Evolutionary conservation across 2,113 vertebrate species (phyloP).

Genomic region (Geococcyx californianus): DNA sequence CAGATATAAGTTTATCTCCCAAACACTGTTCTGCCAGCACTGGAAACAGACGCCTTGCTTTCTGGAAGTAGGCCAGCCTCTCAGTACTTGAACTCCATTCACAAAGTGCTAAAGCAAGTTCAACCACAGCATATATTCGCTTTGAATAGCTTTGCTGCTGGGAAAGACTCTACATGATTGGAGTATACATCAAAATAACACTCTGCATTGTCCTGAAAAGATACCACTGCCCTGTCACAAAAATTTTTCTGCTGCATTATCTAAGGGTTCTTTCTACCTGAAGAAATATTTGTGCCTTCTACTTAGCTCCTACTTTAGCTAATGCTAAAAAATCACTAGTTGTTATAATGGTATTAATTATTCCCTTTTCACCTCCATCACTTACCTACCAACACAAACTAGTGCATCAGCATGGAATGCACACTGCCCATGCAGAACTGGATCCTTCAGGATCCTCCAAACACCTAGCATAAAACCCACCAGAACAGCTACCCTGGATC

Average conservation of each 20-base stretch:
- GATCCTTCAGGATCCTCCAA: neutral
- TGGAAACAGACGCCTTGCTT: neutral
- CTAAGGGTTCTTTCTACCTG: neutral
- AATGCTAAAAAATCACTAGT: neutral
- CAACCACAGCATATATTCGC: conserved; percentile 2
- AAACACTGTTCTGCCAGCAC: neutral
- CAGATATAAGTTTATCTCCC: conserved; percentile 17
- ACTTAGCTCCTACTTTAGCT: neutral
- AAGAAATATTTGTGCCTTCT: neutral
- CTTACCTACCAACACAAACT: neutral
- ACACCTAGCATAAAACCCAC: neutral
- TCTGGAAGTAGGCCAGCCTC: neutral
- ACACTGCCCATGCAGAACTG: neutral
- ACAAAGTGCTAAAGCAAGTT: conserved; percentile 2
- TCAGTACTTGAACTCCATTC: conserved; percentile 7
- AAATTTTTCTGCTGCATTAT: neutral
- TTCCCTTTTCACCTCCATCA: neutral
- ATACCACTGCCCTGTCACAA: neutral
- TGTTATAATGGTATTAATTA: neutral
- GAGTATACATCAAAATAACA: neutral
- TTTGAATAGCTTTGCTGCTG: conserved; percentile 29
- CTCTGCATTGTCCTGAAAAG: neutral
- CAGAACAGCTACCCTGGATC: neutral
- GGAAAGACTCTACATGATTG: neutral
- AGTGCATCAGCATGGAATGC: neutral